A percentile compares a stretch with the other conserved stretches of the same genome.
phyloP scores from a whole-genome alignment of 2,888 invertebrate genomes.

The Pediacus dermestoides region DNA sequence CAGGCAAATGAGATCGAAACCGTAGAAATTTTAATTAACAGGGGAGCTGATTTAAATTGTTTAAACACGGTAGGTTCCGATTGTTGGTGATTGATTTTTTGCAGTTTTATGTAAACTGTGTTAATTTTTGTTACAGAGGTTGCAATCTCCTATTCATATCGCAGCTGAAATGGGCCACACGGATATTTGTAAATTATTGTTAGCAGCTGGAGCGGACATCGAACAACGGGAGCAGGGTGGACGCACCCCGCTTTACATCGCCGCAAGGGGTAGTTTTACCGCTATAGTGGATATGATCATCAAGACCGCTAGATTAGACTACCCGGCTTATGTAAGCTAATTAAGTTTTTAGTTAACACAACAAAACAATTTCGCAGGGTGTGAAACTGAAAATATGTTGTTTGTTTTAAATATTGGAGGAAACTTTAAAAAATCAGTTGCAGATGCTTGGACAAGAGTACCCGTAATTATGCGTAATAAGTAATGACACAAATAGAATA shows the following conservation, averaged over 20 bases:
- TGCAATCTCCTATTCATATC: conserved; percentile 75
- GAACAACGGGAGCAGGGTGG: conserved; percentile 63
- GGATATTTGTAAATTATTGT: conserved; percentile 60
- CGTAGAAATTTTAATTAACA: conserved; percentile 64
- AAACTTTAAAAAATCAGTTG: no score
- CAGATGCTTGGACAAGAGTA: no score
- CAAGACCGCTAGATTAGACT: conserved; percentile 67
- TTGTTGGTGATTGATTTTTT: background rate
- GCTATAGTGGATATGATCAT: conserved; percentile 81
- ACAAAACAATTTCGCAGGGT: no score
- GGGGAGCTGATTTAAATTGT: conserved; percentile 68
- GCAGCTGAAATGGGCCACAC: conserved; percentile 70
- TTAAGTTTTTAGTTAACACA: no score
- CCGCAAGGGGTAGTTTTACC: conserved; percentile 77
- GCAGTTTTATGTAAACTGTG: background rate
- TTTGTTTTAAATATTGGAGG: no score
- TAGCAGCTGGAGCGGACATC: conserved; percentile 64
- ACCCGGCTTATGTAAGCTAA: conserved; percentile 57
- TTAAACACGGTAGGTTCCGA: conserved; percentile 63
- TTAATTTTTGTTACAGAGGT: conserved; percentile 52
- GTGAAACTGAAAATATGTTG: no score
- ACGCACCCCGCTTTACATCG: conserved; percentile 70
- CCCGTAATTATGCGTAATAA: no score
- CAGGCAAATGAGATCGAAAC: conserved; percentile 68
- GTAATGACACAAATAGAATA: no score